Percentiles rank a stretch among this genome's conserved stretches.
These are phyloP conservation scores for Agrochola lychnidis DNA, from an alignment of 2,888 invertebrate species.

Conservation along the genomic window DNA sequence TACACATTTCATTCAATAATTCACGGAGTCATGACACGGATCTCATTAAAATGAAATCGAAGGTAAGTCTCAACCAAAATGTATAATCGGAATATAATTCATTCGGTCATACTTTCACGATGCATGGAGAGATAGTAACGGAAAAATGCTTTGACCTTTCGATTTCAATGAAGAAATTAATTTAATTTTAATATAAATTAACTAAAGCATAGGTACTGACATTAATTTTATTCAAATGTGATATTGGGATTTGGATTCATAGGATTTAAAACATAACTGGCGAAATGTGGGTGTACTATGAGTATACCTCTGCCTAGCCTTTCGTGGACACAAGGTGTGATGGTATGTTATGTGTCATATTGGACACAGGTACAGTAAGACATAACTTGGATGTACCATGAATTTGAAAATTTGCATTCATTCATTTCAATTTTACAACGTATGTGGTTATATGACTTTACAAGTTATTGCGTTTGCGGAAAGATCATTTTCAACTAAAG, in stretches of 20 bases:
- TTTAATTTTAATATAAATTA: background rate
- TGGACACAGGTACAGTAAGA: background rate
- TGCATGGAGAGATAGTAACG: background rate
- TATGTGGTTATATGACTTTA: too few species aligned
- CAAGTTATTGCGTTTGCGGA: too few species aligned
- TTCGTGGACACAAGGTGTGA: too few species aligned
- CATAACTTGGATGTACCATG: too few species aligned
- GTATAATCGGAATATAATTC: conserved; percentile 49
- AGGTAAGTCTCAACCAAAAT: conserved; percentile 34
- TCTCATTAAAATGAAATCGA: conserved; percentile 45
- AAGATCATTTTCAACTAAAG: too few species aligned
- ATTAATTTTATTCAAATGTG: too few species aligned
- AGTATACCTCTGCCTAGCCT: too few species aligned
- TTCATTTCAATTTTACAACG: too few species aligned
- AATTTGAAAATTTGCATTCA: too few species aligned
- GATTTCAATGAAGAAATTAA: conserved; percentile 1
- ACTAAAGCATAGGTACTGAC: background rate
- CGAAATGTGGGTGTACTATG: too few species aligned
- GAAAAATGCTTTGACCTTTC: conserved; percentile 3
- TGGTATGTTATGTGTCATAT: background rate
- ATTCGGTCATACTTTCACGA: conserved; percentile 56
- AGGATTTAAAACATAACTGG: too few species aligned
- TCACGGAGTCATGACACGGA: conserved; percentile 19
- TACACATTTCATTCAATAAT: conserved; percentile 7
- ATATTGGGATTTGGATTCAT: too few species aligned